These are phyloP conservation scores for Loxodonta africana DNA, from an alignment of 2,113 vertebrate species.

Conservation along the genomic window DNA sequence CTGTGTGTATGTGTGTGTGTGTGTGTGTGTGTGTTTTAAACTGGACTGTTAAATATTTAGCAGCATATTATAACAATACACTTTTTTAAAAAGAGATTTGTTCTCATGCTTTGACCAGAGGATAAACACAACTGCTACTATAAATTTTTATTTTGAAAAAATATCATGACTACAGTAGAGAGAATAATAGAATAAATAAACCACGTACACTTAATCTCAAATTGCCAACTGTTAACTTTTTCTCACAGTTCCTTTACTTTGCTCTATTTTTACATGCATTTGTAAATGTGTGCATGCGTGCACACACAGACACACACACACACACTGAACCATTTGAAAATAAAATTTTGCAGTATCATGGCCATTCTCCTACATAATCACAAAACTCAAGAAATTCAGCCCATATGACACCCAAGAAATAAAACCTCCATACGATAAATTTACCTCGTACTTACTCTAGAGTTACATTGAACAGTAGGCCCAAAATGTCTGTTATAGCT, in stretches of 20 bases:
- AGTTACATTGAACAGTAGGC: neutral
- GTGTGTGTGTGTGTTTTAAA: no score
- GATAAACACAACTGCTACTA: neutral
- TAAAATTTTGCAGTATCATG: neutral
- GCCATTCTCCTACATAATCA: neutral
- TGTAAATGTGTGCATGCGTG: no score
- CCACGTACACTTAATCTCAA: neutral
- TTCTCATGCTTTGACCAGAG: neutral
- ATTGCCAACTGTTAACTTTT: neutral
- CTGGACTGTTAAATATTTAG: neutral
- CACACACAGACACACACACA: neutral
- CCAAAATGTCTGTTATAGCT: neutral
- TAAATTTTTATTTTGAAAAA: neutral
- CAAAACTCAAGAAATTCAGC: neutral
- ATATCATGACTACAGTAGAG: neutral
- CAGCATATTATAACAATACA: neutral
- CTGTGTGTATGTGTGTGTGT: no score
- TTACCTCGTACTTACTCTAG: neutral
- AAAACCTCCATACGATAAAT: neutral
- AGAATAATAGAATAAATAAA: neutral
- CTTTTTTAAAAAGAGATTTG: neutral
- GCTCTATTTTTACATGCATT: neutral
- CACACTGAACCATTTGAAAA: neutral
- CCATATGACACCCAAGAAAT: neutral
- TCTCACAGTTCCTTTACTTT: neutral